phyloP scores from a whole-genome alignment of 2,797 vertebrate genomes.

The Myiotriccus ornatus region DNA sequence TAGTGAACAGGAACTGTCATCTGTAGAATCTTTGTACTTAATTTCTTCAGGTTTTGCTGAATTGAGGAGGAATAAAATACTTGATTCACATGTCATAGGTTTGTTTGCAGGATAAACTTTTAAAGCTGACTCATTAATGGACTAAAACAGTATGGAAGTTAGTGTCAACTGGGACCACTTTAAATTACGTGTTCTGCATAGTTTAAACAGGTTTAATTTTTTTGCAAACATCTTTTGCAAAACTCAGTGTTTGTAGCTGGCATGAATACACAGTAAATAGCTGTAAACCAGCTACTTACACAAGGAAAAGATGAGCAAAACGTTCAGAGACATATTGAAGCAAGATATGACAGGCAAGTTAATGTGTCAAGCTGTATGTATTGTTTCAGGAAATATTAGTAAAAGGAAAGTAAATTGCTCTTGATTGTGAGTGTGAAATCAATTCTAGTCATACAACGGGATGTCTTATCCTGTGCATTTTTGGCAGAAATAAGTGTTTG shows the following conservation, averaged over 20 bases:
- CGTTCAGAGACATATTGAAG: neutral
- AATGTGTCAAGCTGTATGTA: neutral
- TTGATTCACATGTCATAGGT: neutral
- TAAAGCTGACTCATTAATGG: slow-evolving; percentile 13
- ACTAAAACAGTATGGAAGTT: neutral
- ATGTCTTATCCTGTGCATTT: accelerated
- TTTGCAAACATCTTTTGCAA: neutral
- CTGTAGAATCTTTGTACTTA: neutral
- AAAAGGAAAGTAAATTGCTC: neutral
- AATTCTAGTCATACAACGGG: neutral
- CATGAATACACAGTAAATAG: neutral
- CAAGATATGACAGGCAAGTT: neutral
- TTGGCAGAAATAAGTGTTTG: neutral
- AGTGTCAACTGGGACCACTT: neutral
- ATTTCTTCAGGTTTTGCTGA: neutral
- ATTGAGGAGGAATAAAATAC: neutral
- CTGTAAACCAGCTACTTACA: neutral
- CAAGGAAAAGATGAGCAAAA: neutral
- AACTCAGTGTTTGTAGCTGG: neutral
- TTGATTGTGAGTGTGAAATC: neutral
- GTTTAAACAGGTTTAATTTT: neutral
- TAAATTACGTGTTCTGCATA: neutral
- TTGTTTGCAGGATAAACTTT: neutral
- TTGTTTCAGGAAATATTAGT: neutral
- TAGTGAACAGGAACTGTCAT: neutral